Evolutionary conservation across 1,140 invertebrate species (phyloP).

Genomic region (Neodiprion lecontei): DNA sequence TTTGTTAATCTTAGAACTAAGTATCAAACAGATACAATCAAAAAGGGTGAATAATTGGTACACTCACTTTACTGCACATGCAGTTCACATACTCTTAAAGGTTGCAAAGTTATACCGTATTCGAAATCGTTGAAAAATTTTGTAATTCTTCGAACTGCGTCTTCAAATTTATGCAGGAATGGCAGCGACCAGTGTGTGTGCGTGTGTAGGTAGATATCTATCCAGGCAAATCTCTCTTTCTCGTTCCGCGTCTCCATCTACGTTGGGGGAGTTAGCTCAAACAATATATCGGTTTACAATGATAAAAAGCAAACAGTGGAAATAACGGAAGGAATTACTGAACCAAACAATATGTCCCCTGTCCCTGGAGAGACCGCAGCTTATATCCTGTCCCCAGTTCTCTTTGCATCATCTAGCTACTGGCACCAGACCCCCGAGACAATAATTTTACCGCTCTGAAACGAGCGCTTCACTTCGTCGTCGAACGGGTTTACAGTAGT

Average conservation of each 20-base stretch:
- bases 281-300: conserved; percentile 60
- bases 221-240: too few species aligned
- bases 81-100: too few species aligned
- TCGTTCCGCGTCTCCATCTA: conserved; percentile 10
- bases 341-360: conserved; percentile 59
- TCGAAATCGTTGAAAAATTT: too few species aligned
- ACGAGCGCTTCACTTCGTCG: background rate
- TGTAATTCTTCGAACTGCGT: too few species aligned
- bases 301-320: conserved; percentile 60
- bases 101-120: too few species aligned
- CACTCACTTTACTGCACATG: too few species aligned
- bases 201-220: too few species aligned
- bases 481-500: too few species aligned
- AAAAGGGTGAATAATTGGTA: too few species aligned
- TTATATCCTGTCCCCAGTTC: conserved; percentile 2
- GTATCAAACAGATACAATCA: too few species aligned
- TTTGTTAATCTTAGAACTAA: too few species aligned
- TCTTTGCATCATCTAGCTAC: background rate
- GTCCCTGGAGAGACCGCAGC: conserved; percentile 42
- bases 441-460: conserved; percentile 5
- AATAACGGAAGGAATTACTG: conserved; percentile 57
- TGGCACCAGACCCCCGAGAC: background rate
- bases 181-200: background rate
- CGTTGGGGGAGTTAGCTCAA: conserved; percentile 43
- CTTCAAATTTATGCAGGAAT: background rate